Conservation (phyloP, 2,113 vertebrate species). For the Canis aureus region DNA sequence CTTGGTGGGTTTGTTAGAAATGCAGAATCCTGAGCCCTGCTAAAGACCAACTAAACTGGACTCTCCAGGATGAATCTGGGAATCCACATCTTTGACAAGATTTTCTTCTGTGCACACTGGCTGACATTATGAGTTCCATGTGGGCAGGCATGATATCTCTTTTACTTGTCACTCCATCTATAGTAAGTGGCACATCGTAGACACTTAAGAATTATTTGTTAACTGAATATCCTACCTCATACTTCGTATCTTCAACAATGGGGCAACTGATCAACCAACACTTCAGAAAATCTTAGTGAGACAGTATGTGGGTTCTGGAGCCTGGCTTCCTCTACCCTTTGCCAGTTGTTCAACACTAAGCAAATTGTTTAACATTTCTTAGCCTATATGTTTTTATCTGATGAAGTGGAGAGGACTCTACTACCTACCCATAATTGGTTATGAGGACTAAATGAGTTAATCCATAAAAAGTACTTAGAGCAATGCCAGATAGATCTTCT, state of each 20-base stretch:
- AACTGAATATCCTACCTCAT: not conserved
- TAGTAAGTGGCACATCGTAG: not conserved
- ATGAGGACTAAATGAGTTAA: not conserved
- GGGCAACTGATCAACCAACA: not conserved
- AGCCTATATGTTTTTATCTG: not conserved
- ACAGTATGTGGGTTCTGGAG: not conserved
- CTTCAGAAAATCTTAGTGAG: not conserved
- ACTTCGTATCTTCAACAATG: not conserved
- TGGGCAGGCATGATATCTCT: not conserved
- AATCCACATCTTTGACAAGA: not conserved
- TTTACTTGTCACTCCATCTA: not conserved
- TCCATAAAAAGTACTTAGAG: not conserved
- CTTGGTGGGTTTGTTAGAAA: not conserved
- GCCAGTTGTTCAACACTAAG: not conserved
- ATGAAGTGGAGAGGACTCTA: not conserved
- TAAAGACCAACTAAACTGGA: not conserved
- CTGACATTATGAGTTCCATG: not conserved
- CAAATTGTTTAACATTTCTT: not conserved
- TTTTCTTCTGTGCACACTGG: not conserved
- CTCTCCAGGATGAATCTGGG: not conserved
- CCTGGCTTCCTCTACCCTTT: not conserved
- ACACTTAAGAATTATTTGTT: not conserved
- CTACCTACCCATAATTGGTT: not conserved
- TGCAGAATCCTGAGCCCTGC: not conserved
- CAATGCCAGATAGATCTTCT: not conserved